phyloP scores from a whole-genome alignment of 2,888 invertebrate genomes.

The Nomada flava region DNA sequence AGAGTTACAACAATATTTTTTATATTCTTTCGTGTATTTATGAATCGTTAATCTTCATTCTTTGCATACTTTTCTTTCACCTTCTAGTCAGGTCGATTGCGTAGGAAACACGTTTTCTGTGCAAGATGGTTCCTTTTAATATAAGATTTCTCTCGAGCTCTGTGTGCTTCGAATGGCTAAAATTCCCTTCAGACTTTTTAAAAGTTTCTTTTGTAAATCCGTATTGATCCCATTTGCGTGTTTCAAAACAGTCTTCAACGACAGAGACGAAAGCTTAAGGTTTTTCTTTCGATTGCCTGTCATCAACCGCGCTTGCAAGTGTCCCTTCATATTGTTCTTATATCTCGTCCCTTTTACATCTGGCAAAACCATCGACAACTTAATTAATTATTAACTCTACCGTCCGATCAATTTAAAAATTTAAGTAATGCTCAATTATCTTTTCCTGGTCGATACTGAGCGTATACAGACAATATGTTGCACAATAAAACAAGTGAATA shows the following conservation, averaged over 20 bases:
- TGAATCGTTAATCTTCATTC: neutral
- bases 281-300: constrained; percentile 9
- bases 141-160: neutral
- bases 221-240: constrained; percentile 79
- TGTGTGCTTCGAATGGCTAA: neutral
- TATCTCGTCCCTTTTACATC: neutral
- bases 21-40: neutral
- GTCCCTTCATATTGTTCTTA: neutral
- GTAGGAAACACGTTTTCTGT: constrained; percentile 12
- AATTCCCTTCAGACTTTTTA: neutral
- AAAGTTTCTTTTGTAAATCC: constrained; percentile 24
- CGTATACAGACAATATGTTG: neutral
- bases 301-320: constrained; percentile 1
- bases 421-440: neutral
- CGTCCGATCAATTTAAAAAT: neutral
- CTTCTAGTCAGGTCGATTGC: neutral
- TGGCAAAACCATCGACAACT: neutral
- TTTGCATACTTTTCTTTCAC: neutral
- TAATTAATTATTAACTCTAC: neutral
- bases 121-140: neutral
- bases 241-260: constrained; percentile 70
- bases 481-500: neutral
- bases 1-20: constrained; percentile 68
- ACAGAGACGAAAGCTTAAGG: constrained; percentile 35
- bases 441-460: neutral